Evolutionary conservation across 2,797 vertebrate species (phyloP).

Genomic region (Dermochelys coriacea): DNA sequence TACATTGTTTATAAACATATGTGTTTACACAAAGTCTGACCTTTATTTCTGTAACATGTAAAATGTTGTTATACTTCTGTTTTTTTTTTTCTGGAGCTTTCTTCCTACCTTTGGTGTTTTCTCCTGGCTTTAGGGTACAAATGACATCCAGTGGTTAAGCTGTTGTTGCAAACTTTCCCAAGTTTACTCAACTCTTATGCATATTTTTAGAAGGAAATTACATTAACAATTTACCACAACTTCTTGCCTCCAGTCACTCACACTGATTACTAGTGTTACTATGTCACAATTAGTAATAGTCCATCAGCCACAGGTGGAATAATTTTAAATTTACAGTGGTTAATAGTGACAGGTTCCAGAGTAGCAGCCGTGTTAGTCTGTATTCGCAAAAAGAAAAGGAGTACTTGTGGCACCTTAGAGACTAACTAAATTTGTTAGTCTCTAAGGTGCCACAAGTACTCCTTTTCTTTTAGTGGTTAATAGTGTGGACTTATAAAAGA

Average conservation of each 20-base stretch:
- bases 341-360: no score
- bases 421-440: no score
- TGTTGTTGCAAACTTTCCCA: background rate
- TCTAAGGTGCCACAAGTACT: no score
- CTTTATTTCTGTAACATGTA: background rate
- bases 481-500: background rate
- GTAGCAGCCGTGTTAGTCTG: no score
- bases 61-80: background rate
- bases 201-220: constrained; percentile 7
- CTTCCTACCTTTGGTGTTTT: background rate
- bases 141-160: background rate
- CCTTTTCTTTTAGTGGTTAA: no score
- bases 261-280: background rate
- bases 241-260: background rate
- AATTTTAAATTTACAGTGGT: constrained; percentile 9
- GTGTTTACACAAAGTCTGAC: background rate
- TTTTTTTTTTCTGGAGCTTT: background rate
- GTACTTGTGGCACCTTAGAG: no score
- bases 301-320: background rate
- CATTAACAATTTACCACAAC: background rate
- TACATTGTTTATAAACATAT: background rate
- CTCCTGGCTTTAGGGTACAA: accelerated
- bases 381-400: no score
- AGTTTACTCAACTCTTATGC: background rate
- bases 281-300: background rate